A percentile compares a stretch with the other conserved stretches of the same genome.
phyloP scores from a whole-genome alignment of 2,888 invertebrate genomes.

The Patella depressa region DNA sequence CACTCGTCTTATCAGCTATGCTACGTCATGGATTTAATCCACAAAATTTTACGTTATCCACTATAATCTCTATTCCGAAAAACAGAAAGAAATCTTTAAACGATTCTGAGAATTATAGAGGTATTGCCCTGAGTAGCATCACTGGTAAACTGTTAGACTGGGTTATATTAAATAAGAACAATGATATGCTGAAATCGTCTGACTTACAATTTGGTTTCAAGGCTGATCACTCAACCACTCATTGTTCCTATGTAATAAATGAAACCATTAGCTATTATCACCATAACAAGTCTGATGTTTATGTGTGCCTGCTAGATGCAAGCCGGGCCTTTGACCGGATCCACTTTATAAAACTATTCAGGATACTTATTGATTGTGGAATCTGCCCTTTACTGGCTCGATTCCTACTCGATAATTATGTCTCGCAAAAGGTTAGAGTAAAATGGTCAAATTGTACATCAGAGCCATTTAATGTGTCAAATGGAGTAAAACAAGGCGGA shows the following conservation, averaged over 20 bases:
- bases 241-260: not conserved
- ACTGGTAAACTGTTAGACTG: conserved; percentile 1
- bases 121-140: not conserved
- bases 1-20: not conserved
- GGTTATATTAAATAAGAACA: not conserved
- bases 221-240: not conserved
- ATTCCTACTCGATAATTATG: not conserved
- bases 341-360: not conserved
- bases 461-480: conserved; percentile 15
- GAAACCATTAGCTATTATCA: not conserved
- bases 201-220: not conserved
- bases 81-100: not conserved
- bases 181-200: not conserved
- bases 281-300: not conserved
- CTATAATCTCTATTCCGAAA: not conserved
- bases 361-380: not conserved
- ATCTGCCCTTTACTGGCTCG: not conserved
- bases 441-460: not conserved
- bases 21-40: not conserved
- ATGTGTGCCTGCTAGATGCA: not conserved
- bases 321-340: not conserved
- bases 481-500: conserved; percentile 22
- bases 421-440: not conserved
- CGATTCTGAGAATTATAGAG: not conserved
- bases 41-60: not conserved